These are phyloP conservation scores for Spea hammondii DNA, from an alignment of 2,797 vertebrate genomes.

Conservation along the genomic window DNA sequence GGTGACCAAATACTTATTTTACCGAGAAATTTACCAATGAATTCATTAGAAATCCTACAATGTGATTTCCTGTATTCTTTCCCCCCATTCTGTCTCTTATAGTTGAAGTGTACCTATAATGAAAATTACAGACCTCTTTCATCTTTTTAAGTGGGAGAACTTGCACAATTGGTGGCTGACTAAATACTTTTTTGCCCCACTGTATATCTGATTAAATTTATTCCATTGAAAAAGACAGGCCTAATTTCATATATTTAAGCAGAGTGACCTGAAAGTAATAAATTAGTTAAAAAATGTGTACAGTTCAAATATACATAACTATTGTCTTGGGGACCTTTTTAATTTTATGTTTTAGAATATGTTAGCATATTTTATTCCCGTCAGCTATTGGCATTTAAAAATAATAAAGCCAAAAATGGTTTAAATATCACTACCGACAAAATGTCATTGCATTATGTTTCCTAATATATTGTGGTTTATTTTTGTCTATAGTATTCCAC, in stretches of 20 bases:
- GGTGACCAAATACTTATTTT: too few species aligned
- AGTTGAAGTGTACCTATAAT: too few species aligned
- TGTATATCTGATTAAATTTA: too few species aligned
- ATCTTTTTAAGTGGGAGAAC: too few species aligned
- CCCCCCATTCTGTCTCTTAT: too few species aligned
- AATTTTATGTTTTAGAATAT: conserved; percentile 1
- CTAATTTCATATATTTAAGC: neutral
- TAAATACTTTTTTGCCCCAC: too few species aligned
- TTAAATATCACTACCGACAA: conserved; percentile 31
- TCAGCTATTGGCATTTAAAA: conserved; percentile 7
- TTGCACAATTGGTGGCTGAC: too few species aligned
- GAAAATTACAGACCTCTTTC: too few species aligned
- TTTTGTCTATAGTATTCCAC: conserved; percentile 36
- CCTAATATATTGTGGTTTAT: conserved; percentile 23
- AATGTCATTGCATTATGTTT: conserved; percentile 35
- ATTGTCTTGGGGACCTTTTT: conserved; percentile 1
- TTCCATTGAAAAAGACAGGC: too few species aligned
- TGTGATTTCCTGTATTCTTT: too few species aligned
- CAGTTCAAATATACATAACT: neutral
- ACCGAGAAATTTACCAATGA: too few species aligned
- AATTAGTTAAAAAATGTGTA: neutral
- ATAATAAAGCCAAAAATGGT: neutral
- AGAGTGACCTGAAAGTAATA: neutral
- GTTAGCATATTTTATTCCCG: neutral
- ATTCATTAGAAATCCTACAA: too few species aligned